A percentile compares a stretch with the other conserved stretches of the same genome.
These are phyloP conservation scores for Pao palembangensis DNA, from an alignment of 2,113 vertebrate genomes.

Conservation along the genomic window DNA sequence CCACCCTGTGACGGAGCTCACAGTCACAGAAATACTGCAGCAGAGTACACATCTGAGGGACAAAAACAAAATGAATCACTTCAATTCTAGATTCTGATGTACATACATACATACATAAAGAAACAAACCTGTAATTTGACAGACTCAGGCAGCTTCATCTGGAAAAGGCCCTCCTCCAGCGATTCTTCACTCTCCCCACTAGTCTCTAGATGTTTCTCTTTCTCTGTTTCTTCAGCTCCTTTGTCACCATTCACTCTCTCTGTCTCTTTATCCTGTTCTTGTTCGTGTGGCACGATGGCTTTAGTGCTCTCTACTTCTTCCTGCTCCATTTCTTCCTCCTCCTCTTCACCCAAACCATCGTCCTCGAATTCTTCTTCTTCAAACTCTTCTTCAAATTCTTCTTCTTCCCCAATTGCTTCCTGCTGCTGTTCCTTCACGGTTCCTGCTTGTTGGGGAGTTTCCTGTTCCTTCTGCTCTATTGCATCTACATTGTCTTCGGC, in stretches of 20 bases:
- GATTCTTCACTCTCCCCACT: slow-evolving; percentile 64
- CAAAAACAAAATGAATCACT: slow-evolving; percentile 10
- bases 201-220: slow-evolving; percentile 43
- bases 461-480: slow-evolving; percentile 52
- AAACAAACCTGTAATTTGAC: slow-evolving; percentile 87
- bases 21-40: slow-evolving; percentile 95
- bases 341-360: slow-evolving; percentile 63
- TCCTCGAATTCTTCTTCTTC: slow-evolving; percentile 67
- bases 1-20: slow-evolving; percentile 90
- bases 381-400: slow-evolving; percentile 52
- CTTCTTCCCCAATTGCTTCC: slow-evolving; percentile 34
- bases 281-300: slow-evolving; percentile 4
- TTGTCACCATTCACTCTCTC: slow-evolving; percentile 55
- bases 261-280: slow-evolving; percentile 43
- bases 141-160: slow-evolving; percentile 93
- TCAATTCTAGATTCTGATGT: background rate
- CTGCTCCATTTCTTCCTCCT: slow-evolving; percentile 54
- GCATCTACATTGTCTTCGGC: slow-evolving; percentile 41
- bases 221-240: slow-evolving; percentile 67
- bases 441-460: slow-evolving; percentile 38
- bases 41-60: slow-evolving; percentile 86
- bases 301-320: slow-evolving; percentile 45
- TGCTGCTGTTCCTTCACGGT: slow-evolving; percentile 56
- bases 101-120: background rate
- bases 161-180: slow-evolving; percentile 84